Evolutionary conservation across 2,888 invertebrate genomes (phyloP), one percentile per base, ranked within the genome.

Genomic region (Mesodorylaimus sp.): DNA sequence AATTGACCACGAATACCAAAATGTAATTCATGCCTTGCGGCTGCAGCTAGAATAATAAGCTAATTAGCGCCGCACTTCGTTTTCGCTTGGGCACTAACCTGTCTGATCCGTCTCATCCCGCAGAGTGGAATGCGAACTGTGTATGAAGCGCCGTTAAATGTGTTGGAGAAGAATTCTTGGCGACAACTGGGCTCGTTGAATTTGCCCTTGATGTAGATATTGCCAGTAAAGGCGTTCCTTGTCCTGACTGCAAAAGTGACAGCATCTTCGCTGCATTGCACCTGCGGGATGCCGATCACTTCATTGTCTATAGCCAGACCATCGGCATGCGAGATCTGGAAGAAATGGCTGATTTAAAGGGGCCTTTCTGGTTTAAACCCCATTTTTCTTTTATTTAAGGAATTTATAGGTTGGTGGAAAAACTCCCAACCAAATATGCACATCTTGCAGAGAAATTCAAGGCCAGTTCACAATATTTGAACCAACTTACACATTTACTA

Each of bases 201-300:
- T 41, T 60, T 60, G 16, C 60, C 60, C 37, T 58, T 56, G 32
- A 61, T 56, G 47, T 59, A 63, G 36, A 63, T 55, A 50, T 59
- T 62, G 45, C 63, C 63, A 29, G 61, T 62, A 51, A 60, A 61
- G 1, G 57, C 53, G 29, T 55, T 56, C 29, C 46, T 48, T 1
- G 60, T 57, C 19, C 56, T 48, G 21, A 61, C 56, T 1, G 54
- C 45, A 45, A 61, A 58, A 3, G 53, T 55, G 23, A 60, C 55
- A 21, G 54, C 52, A 27, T 57, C 57, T 16, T 56, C 57, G 44
- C 52, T 51, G 47, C 61, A 61, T 42, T 56, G 51, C 16, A 61
- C 53, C 36, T 54, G 50, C 7, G 61, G 61, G 37, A 48, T 47
- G 3, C 57, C 59, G 2, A 58, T 50, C 2, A 60, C 55, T 44